Evolutionary conservation across 2,797 vertebrate species (phyloP).

Genomic region (Rousettus madagascariensis): DNA sequence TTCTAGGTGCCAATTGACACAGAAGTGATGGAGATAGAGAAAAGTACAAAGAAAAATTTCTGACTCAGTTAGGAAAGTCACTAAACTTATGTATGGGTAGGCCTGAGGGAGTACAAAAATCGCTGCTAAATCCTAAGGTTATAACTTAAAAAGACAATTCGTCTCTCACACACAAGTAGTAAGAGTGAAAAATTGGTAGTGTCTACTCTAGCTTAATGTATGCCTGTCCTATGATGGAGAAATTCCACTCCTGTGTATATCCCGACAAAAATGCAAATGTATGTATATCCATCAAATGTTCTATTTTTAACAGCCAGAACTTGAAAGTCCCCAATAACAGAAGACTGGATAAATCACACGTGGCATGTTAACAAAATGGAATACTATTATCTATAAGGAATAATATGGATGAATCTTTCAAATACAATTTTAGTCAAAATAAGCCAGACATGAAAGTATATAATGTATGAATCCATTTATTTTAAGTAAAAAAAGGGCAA

Average conservation of each 20-base stretch:
- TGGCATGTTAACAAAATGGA: neutral
- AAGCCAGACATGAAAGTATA: neutral
- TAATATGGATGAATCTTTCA: constrained; percentile 6
- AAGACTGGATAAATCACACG: neutral
- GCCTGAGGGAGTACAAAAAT: neutral
- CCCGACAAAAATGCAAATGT: neutral
- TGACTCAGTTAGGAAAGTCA: neutral
- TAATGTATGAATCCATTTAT: neutral
- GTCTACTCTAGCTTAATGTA: neutral
- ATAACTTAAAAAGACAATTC: constrained; percentile 17
- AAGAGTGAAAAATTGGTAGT: neutral
- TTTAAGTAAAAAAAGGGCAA: neutral
- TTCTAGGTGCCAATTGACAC: neutral
- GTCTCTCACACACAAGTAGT: neutral
- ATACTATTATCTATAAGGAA: neutral
- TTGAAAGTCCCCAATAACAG: neutral
- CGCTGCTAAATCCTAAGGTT: neutral
- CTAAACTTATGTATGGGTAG: neutral
- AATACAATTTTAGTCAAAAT: neutral
- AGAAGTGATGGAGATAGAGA: neutral
- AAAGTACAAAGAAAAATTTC: constrained; percentile 25
- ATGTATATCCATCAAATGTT: neutral
- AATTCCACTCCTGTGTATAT: neutral
- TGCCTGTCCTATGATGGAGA: neutral
- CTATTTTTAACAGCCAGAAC: constrained; percentile 1